Percentiles rank a stretch among this genome's conserved stretches.
Conservation (phyloP, 2,888 invertebrate genomes). For the Acrobasis repandana region DNA sequence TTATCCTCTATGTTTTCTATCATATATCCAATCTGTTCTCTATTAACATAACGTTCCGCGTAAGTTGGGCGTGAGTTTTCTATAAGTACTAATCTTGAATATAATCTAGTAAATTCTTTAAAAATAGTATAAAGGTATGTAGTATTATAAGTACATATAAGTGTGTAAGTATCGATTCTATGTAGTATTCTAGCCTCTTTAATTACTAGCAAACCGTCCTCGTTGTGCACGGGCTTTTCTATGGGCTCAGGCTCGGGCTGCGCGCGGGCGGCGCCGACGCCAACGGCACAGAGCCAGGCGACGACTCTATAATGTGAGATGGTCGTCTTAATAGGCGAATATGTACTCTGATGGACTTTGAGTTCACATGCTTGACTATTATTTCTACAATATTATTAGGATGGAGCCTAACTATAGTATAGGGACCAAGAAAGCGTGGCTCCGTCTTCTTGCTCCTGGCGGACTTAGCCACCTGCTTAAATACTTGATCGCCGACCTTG, state of each 20-base stretch:
- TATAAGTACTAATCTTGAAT: no score
- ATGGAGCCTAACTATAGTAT: slow-evolving; percentile 37
- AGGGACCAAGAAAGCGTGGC: slow-evolving; percentile 33
- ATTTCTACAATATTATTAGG: slow-evolving; percentile 39
- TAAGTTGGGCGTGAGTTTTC: background rate
- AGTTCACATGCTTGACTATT: slow-evolving; percentile 38
- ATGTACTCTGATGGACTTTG: slow-evolving; percentile 38
- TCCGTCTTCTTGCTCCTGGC: slow-evolving; percentile 35
- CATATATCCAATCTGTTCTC: background rate
- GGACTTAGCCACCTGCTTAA: slow-evolving; percentile 39
- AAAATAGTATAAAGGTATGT: background rate
- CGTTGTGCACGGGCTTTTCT: slow-evolving; percentile 36
- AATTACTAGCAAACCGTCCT: slow-evolving; percentile 35
- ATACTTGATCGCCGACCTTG: slow-evolving; percentile 37
- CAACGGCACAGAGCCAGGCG: background rate
- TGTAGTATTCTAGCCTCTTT: slow-evolving; percentile 31
- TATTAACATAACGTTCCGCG: background rate
- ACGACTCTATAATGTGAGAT: background rate
- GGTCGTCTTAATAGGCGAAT: slow-evolving; percentile 31
- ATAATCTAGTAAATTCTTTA: background rate
- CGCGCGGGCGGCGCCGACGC: background rate
- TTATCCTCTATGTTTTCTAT: background rate
- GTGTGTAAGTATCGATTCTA: slow-evolving; percentile 26
- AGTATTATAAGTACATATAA: background rate
- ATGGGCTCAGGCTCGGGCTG: slow-evolving; percentile 29